These are phyloP conservation scores for Phrynocephalus vlangalii DNA, from an alignment of 2,797 vertebrate species.

Conservation along the genomic window DNA sequence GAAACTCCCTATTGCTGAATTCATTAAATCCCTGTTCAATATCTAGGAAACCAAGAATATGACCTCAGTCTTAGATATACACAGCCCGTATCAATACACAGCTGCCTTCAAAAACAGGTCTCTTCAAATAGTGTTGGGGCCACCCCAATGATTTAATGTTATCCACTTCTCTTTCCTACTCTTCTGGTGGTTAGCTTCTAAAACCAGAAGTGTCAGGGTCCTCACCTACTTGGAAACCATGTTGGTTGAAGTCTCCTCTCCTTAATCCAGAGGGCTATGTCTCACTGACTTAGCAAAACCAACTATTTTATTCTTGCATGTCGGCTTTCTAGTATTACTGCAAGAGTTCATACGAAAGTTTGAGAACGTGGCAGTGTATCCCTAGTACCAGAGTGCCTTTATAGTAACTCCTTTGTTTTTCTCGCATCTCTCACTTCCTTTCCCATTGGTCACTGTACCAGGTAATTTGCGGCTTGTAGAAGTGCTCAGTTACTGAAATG, in stretches of 20 bases:
- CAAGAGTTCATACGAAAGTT: no score
- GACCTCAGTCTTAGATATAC: not conserved
- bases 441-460: no score
- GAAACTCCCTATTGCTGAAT: conserved; percentile 12
- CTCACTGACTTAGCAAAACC: not conserved
- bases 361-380: no score
- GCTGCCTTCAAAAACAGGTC: conserved; percentile 27
- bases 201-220: not conserved
- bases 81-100: not conserved
- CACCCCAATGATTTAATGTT: conserved; percentile 20
- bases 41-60: conserved; percentile 25
- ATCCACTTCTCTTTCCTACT: not conserved
- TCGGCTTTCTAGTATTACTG: no score
- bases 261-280: not conserved
- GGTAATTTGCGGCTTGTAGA: no score
- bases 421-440: no score
- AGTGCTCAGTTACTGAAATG: no score
- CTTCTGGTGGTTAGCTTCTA: conserved; percentile 9
- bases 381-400: no score
- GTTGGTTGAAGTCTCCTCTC: not conserved
- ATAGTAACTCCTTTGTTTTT: no score
- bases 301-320: not conserved
- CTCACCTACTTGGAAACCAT: not conserved
- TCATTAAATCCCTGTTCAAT: conserved; percentile 36
- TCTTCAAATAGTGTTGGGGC: conserved; percentile 46